A percentile compares a stretch with the other conserved stretches of the same genome.
These are phyloP conservation scores for Periplaneta americana DNA, from an alignment of 1,140 invertebrate species.

Conservation along the genomic window DNA sequence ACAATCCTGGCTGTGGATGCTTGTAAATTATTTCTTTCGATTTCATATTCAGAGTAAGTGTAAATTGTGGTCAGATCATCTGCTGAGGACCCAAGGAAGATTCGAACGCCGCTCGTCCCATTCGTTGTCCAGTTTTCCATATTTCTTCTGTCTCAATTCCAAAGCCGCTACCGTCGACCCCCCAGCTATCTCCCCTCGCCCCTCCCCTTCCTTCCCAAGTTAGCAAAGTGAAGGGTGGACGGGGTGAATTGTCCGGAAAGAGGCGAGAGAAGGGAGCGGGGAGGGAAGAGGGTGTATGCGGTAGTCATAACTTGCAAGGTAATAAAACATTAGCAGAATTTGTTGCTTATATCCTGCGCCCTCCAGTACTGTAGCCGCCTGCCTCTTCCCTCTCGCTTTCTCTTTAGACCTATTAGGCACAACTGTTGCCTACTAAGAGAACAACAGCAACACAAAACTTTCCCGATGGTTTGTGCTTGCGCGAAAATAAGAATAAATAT, in stretches of 20 bases:
- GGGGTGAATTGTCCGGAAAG: not conserved
- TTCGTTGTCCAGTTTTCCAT: not conserved
- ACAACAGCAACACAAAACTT: not conserved
- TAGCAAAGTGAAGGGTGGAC: not conserved
- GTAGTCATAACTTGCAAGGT: constrained; percentile 7
- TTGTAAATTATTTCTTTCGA: no score
- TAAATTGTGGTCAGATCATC: no score
- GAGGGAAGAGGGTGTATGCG: not conserved
- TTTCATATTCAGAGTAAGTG: no score
- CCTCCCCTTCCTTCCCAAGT: not conserved
- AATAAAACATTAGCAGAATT: constrained; percentile 14
- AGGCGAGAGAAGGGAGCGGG: not conserved
- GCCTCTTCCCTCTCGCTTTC: not conserved
- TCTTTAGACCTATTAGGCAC: not conserved
- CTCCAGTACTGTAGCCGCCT: not conserved
- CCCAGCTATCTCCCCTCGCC: not conserved
- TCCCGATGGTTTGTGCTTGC: not conserved
- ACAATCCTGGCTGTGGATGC: no score
- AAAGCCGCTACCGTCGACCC: no score
- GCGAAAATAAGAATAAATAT: not conserved
- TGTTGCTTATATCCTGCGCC: constrained; percentile 9
- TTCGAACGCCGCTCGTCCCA: no score
- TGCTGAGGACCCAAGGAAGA: no score
- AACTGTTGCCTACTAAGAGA: constrained; percentile 12
- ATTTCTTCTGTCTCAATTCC: not conserved